phyloP scores from a whole-genome alignment of 2,888 invertebrate species.

The Meiosimyza decipiens region DNA sequence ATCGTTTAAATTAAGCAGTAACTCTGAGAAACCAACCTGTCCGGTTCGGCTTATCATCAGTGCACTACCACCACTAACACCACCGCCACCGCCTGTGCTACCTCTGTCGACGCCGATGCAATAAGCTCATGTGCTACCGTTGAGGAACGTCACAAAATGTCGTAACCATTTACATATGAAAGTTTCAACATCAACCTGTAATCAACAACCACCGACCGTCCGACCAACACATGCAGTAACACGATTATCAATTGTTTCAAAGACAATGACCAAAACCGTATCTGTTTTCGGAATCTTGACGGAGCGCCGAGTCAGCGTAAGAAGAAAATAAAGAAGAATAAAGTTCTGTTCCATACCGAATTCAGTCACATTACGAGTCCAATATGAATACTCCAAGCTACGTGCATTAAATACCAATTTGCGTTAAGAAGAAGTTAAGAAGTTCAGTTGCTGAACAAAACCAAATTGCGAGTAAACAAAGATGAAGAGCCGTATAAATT shows the following conservation, averaged over 20 bases:
- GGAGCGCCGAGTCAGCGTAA: constrained; percentile 32
- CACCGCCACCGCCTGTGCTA: no score
- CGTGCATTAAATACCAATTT: constrained; percentile 25
- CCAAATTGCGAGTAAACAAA: constrained; percentile 7
- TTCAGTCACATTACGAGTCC: constrained; percentile 27
- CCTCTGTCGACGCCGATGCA: constrained; percentile 1
- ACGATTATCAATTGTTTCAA: constrained; percentile 21
- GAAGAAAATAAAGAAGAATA: constrained; percentile 4
- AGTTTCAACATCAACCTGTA: no score
- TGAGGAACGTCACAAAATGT: constrained; percentile 21
- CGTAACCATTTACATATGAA: constrained; percentile 20
- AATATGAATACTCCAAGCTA: not conserved
- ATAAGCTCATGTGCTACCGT: constrained; percentile 14
- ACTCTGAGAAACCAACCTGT: constrained; percentile 23
- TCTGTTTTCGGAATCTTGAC: constrained; percentile 34
- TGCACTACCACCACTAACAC: no score
- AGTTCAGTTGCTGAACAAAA: constrained; percentile 12
- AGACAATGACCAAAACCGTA: constrained; percentile 36
- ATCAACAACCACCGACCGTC: no score
- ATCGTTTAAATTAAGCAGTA: constrained; percentile 7
- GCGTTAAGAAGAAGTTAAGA: not conserved
- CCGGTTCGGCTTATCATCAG: not conserved
- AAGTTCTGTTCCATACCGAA: constrained; percentile 34
- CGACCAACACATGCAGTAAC: constrained; percentile 1
- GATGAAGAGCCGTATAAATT: constrained; percentile 13